Evolutionary conservation across 2,888 invertebrate species (phyloP), one percentile per base, ranked within the genome.

Genomic region (Agapostemon virescens): DNA sequence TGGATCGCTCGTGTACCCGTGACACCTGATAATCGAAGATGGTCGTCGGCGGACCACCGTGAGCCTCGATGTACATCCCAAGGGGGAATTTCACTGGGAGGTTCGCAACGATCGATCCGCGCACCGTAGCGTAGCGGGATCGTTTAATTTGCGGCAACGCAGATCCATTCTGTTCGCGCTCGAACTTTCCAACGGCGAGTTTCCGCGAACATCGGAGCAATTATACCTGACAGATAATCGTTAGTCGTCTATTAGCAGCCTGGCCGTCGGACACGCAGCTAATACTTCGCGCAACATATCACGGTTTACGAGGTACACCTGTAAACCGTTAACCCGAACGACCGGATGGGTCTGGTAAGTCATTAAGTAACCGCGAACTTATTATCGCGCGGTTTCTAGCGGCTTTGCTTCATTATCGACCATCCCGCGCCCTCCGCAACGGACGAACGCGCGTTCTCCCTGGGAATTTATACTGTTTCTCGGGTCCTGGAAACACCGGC

Each of bases 141-240:
- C 84, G 69, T 82, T 84, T 80, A 82, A 77, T 79, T 82, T 69
- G 82, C 69, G 63, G 70, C 77, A 84, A 82, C 69, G 69, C 74
- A 61, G 67, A 58, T 49, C 66, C 70, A 33, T 66, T 64, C 40
- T 42, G 45, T 45, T 40, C 33, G 49, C 66, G 49, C 42, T 17
- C 42, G 45, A 30, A 66, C 55, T 42, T 40, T 66, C 52, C 30
- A 33, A 49, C 69, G 36, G 68, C 63, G 66, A 68, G 64, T 81
- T 70, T 73, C 30, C 82, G 75, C 42, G 81, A 71, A 78, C 52
- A 63, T 74, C 23, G 67, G 81, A 64, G 67, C 74, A 83, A 83
- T 85, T 83, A 77, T 40, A 33, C 15, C 77, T 63, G 77, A 76
- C 83, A 73, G 83, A 83, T 75, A 79, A 79, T 85, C 79, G 69